phyloP scores from a whole-genome alignment of 2,113 vertebrate species.

The Alethe diademata region DNA sequence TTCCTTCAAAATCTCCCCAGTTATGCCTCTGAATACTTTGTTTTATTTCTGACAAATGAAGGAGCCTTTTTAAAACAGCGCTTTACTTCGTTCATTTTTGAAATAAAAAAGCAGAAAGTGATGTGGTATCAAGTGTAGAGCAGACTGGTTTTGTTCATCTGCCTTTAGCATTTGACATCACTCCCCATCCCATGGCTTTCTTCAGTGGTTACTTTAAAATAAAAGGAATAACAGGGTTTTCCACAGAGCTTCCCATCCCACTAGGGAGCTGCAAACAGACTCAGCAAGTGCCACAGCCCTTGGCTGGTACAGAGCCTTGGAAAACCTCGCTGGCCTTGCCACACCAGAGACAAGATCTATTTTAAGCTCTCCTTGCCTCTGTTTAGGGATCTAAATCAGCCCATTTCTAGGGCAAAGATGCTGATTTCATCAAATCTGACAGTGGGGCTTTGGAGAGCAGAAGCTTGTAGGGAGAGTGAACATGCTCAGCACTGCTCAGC shows the following conservation, averaged over 20 bases:
- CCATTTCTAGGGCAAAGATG: not conserved
- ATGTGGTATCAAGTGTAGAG: not conserved
- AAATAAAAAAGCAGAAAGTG: not conserved
- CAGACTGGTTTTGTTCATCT: not conserved
- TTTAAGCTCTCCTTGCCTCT: not conserved
- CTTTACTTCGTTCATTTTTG: not conserved
- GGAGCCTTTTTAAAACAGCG: not conserved
- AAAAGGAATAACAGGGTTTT: not conserved
- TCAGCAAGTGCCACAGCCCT: not conserved
- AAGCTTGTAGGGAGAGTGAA: not conserved
- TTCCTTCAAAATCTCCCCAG: not conserved
- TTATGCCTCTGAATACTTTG: not conserved
- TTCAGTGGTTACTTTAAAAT: not conserved
- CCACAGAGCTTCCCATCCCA: not conserved
- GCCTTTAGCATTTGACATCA: not conserved
- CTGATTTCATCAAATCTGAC: not conserved
- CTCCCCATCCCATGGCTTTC: not conserved
- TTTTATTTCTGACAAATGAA: slow-evolving; percentile 5
- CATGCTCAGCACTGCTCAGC: not conserved
- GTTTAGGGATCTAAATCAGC: not conserved
- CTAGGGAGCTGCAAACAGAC: not conserved
- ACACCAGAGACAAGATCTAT: not conserved
- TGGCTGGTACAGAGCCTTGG: not conserved
- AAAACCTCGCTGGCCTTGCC: not conserved
- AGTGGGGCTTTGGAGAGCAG: not conserved